phyloP scores from a whole-genome alignment of 2,113 vertebrate species.

The Mohoua ochrocephala region DNA sequence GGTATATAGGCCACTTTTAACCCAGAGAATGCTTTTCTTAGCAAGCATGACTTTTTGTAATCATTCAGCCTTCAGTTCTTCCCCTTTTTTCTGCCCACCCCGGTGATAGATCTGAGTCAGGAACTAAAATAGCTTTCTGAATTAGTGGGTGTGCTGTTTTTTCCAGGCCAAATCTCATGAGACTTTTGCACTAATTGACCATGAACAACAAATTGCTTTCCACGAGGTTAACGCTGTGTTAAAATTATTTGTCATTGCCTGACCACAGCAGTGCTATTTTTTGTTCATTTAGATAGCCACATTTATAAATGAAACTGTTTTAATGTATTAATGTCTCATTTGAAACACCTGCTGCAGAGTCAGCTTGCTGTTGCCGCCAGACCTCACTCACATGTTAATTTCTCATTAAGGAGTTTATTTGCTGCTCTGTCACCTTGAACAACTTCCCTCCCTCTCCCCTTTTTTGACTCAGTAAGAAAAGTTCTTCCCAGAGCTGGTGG shows the following conservation, averaged over 20 bases:
- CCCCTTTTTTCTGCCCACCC: not conserved
- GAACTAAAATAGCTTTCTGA: not conserved
- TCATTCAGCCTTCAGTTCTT: not conserved
- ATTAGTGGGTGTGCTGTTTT: not conserved
- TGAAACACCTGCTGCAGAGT: not conserved
- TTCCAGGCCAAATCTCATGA: not conserved
- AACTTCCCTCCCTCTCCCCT: not conserved
- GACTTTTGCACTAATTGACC: not conserved
- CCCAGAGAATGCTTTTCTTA: not conserved
- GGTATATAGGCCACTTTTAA: not conserved
- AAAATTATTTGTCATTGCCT: not conserved
- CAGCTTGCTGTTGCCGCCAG: not conserved
- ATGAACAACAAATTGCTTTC: not conserved
- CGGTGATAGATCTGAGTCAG: not conserved
- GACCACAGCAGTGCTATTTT: not conserved
- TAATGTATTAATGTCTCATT: not conserved
- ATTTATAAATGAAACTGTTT: not conserved
- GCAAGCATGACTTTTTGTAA: not conserved
- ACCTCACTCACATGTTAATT: not conserved
- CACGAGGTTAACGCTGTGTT: accelerated
- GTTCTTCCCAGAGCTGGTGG: not conserved
- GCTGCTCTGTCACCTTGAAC: not conserved
- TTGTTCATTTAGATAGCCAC: not conserved
- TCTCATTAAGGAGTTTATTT: not conserved
- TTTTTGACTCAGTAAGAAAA: not conserved